Base-by-base conservation (phyloP, 2,888 invertebrate genomes). In the Colletes collaris region DNA sequence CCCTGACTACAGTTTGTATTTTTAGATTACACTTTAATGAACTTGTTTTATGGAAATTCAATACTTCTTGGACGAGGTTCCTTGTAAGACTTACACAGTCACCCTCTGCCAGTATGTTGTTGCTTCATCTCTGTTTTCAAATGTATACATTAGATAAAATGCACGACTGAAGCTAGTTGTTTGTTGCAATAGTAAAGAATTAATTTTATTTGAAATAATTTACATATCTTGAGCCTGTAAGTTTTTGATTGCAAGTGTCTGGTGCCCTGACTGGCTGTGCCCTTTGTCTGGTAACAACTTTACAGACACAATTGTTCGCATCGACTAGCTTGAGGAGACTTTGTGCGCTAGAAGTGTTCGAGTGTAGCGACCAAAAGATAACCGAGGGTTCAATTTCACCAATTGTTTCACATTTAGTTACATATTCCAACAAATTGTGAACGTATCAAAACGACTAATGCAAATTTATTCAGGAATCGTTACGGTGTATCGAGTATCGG, bases 281-380 rank as follows among this genome's bases (percentile, higher is more conserved):
- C 2, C 27, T 37, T 59, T 37, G n/a, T 37, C 27, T n/a, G 7
- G 13, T 60, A 27, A 35, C 19, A 37, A 67, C 27, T 35, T 13
- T 16, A n/a, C 4, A n/a, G 6, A 10, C 11, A 40, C n/a, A 19
- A 49, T 73, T 52, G 27, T 50, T 50, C 44, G 35, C 55, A 16
- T 44, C 63, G n/a, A 19, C 10, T 10, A 58, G 55, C 40, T 75
- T 58, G n/a, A 5, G 7, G 19, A 11, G 40, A 50, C 6, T 35
- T 46, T 19, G 3, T 60, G 60, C 16, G 55, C 44, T 72, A n/a
- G 50, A 58, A 65, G 19, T n/a, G 65, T 63, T 44, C 35, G 37
- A 56, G 65, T 40, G 58, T 52, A 65, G 50, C 40, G 44, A 27
- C 49, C 19, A 10, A 58, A 58, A 46, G 10, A 50, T 35, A 50